Percentiles rank a stretch among this genome's conserved stretches.
These are phyloP conservation scores for Takifugu rubripes DNA, from an alignment of 2,797 vertebrate species.

Conservation along the genomic window DNA sequence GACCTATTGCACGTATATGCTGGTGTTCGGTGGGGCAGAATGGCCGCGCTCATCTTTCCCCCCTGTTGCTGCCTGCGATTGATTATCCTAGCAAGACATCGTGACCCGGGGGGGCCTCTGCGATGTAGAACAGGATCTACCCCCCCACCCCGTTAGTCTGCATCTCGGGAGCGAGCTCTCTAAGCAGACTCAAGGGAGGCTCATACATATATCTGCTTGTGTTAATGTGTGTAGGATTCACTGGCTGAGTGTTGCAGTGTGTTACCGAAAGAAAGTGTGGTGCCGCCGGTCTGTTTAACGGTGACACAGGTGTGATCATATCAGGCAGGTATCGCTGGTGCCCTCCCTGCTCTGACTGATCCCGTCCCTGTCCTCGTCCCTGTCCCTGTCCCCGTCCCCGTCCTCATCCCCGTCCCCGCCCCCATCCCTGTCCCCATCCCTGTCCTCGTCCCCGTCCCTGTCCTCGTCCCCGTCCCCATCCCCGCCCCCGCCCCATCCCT, in stretches of 20 bases:
- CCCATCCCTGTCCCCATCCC: too few relatives aligned
- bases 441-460: too few relatives aligned
- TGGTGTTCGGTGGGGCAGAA: conserved; percentile 4
- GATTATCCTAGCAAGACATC: conserved; percentile 29
- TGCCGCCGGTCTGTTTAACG: neutral
- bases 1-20: conserved; percentile 3
- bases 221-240: conserved; percentile 38
- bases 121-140: conserved; percentile 7
- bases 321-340: conserved; percentile 10
- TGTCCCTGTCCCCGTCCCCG: neutral
- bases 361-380: too few relatives aligned
- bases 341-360: conserved; percentile 8
- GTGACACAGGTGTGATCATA: conserved; percentile 8
- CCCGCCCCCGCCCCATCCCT: too few relatives aligned
- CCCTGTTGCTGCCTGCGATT: conserved; percentile 16
- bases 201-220: conserved; percentile 15
- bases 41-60: neutral
- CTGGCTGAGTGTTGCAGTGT: conserved; percentile 7
- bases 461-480: too few relatives aligned
- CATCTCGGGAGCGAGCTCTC: conserved; percentile 42
- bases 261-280: conserved; percentile 1
- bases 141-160: conserved; percentile 15
- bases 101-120: conserved; percentile 7
- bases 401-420: neutral
- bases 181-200: conserved; percentile 47